Conservation (phyloP, 2,797 vertebrate species). For the Philypnodon macrostomus region DNA sequence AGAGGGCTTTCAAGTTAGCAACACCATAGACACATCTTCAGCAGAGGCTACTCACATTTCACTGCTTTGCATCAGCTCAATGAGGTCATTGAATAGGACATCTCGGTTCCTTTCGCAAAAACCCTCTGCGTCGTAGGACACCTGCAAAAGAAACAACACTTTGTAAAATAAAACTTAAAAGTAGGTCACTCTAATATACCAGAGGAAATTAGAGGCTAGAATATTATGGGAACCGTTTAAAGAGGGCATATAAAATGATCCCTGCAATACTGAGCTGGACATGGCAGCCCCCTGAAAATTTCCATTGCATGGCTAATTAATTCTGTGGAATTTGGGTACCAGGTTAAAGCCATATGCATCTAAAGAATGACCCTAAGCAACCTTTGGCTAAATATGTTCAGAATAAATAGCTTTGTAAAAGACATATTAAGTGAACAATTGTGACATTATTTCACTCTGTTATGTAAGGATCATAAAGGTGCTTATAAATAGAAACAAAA, state of each 20-base stretch:
- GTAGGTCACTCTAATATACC: slow-evolving; percentile 6
- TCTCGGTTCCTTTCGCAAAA: slow-evolving; percentile 98
- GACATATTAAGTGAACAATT: slow-evolving; percentile 3
- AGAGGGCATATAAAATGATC: slow-evolving; percentile 34
- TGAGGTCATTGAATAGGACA: slow-evolving; percentile 95
- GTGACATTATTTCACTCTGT: slow-evolving; percentile 4
- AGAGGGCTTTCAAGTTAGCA: slow-evolving; percentile 7
- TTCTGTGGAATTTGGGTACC: slow-evolving; percentile 57
- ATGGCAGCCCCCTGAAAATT: slow-evolving; percentile 47
- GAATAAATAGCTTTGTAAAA: too few relatives aligned
- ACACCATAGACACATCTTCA: slow-evolving; percentile 12
- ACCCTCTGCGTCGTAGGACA: slow-evolving; percentile 95
- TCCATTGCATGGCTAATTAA: slow-evolving; percentile 67
- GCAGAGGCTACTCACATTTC: slow-evolving; percentile 84
- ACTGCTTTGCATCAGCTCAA: slow-evolving; percentile 99
- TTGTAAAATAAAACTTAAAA: slow-evolving; percentile 30
- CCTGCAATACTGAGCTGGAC: slow-evolving; percentile 26
- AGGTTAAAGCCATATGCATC: slow-evolving; percentile 59
- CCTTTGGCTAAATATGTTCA: slow-evolving; percentile 21
- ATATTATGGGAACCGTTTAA: slow-evolving; percentile 29
- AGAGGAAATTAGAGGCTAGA: slow-evolving; percentile 11
- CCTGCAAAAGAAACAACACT: slow-evolving; percentile 71
- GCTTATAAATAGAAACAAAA: slow-evolving; percentile 11
- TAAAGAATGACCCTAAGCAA: slow-evolving; percentile 56
- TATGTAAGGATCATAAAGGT: slow-evolving; percentile 10